Evolutionary conservation across 2,797 vertebrate species (phyloP).

Genomic region (Sebastes alutus): DNA sequence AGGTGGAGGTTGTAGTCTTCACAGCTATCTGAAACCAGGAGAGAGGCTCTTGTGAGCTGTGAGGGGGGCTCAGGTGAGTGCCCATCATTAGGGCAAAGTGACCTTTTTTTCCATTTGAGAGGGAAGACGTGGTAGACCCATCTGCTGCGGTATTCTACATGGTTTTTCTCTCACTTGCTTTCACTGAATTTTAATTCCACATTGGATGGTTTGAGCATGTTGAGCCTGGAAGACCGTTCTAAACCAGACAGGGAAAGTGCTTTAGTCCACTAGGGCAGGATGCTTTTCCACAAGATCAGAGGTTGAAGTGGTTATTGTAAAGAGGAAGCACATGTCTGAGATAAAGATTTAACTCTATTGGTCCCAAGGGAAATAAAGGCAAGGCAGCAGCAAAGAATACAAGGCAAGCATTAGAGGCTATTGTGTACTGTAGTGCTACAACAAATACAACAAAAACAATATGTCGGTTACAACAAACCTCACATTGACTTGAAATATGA

Average conservation of each 20-base stretch:
- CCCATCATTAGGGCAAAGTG: constrained; percentile 39
- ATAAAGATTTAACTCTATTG: constrained; percentile 30
- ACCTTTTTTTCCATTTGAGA: constrained; percentile 35
- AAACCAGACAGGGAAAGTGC: constrained; percentile 6
- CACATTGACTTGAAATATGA: background rate
- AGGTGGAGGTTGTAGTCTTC: constrained; percentile 25
- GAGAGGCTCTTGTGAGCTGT: constrained; percentile 17
- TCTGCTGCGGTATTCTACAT: constrained; percentile 15
- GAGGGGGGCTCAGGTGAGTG: constrained; percentile 31
- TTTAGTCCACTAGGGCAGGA: background rate
- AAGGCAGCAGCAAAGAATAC: background rate
- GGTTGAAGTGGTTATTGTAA: constrained; percentile 26
- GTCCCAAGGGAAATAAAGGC: constrained; percentile 10
- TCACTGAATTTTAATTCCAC: constrained; percentile 2
- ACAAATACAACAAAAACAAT: background rate
- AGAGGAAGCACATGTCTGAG: constrained; percentile 6
- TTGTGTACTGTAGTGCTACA: background rate
- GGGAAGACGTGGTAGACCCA: background rate
- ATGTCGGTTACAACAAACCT: background rate
- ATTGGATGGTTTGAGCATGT: constrained; percentile 5
- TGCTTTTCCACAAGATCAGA: constrained; percentile 31
- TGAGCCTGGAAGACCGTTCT: background rate
- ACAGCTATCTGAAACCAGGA: background rate
- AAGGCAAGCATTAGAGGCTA: background rate
- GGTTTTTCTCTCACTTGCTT: constrained; percentile 12